Base-by-base conservation (phyloP, 2,888 invertebrate genomes). In the Podabrus alpinus region DNA sequence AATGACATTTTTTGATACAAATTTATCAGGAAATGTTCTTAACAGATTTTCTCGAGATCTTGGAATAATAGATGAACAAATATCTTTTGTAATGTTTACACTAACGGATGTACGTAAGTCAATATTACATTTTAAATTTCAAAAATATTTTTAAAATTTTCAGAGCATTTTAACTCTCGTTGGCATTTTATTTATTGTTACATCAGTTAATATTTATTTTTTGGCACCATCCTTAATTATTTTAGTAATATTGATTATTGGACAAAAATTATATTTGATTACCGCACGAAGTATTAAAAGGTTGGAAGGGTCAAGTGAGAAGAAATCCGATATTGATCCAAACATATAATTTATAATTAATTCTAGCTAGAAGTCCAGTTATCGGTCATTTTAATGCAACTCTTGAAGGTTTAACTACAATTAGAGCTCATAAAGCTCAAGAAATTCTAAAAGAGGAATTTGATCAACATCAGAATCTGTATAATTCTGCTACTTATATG, bases 251-350 rank as follows among this genome's bases (percentile, higher is more conserved):
- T 92, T 95, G 83, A 89, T 90, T 73, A 84, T 90, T 9, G 85
- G 94, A 11, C 85, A 95, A 16, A 86, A 88, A 3, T 88, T 92
- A 80, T 95, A 94, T 86, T 87, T 95, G 13, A 85, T 89, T 24
- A 93, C 94, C 13, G 93, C 94, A n/a, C 87, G 95, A 16, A 93
- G 93, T 82, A 86, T 95, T 66, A 95, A 92, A 86, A 87, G 92
- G 81, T 88, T 93, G 1, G 93, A 93, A 83, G 92, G 92, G 79
- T 89, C 91, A 25, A 91, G 92, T 92, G 81, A 89, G 89, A 87
- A 61, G 9, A 2, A 11, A n/a, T 29, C 13, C 11, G 1, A 13
- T 29, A 13, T 29, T 13, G n/a, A n/a, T n/a, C n/a, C n/a, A n/a
- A n/a, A n/a, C n/a, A 11, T 11, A 25, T 25, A 9, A 24, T 5